Evolutionary conservation across 2,888 invertebrate genomes (phyloP).

Genomic region (Lepidochitona cinerea): DNA sequence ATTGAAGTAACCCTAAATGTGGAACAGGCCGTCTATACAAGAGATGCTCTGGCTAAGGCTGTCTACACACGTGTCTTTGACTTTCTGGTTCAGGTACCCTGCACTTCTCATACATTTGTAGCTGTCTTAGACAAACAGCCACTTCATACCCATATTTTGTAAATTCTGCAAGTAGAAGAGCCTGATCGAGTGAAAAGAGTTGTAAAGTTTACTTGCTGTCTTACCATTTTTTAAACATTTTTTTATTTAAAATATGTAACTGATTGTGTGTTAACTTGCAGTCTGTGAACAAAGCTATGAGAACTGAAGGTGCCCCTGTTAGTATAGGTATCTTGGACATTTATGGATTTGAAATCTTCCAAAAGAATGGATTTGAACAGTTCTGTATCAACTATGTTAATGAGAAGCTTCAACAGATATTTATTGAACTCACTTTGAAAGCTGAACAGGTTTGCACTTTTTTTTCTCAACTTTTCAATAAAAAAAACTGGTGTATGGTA

Average conservation of each 20-base stretch:
- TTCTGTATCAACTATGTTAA: conserved; percentile 82
- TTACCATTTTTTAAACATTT: no score
- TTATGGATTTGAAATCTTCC: conserved; percentile 81
- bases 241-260: no score
- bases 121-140: no score
- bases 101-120: no score
- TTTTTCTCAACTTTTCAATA: no score
- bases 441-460: conserved; percentile 76
- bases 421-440: conserved; percentile 80
- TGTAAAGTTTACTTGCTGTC: no score
- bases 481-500: no score
- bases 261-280: no score
- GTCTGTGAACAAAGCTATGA: conserved; percentile 79
- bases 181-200: no score
- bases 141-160: no score
- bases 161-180: no score
- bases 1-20: conserved; percentile 78
- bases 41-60: conserved; percentile 79
- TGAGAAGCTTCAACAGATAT: conserved; percentile 81
- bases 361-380: conserved; percentile 80
- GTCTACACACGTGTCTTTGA: conserved; percentile 79
- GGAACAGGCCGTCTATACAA: conserved; percentile 77
- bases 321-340: conserved; percentile 80
- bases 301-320: conserved; percentile 71
- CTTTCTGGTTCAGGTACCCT: conserved; percentile 75